These are phyloP conservation scores for Patella pellucida DNA, from an alignment of 2,888 invertebrate genomes.

Conservation along the genomic window DNA sequence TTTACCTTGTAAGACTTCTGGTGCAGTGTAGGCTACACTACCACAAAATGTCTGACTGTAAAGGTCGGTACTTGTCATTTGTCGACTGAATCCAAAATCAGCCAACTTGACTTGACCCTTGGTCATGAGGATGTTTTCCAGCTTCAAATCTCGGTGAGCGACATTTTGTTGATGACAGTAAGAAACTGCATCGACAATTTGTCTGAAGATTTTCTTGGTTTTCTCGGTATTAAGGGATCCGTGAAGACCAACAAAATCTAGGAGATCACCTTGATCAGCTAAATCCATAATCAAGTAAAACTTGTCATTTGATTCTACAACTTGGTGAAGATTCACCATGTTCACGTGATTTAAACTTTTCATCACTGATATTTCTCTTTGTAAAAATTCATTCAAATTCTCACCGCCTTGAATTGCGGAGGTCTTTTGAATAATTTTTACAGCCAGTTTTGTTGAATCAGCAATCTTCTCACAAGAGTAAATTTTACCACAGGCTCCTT, in stretches of 20 bases:
- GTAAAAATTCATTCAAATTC: not conserved
- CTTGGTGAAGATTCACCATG: not conserved
- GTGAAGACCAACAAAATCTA: constrained; percentile 10
- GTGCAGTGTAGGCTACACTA: constrained; percentile 8
- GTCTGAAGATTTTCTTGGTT: constrained; percentile 8
- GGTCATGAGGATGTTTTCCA: not conserved
- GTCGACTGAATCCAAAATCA: constrained; percentile 8
- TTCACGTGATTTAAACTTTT: not conserved
- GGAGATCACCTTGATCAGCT: not conserved
- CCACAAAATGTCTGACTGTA: constrained; percentile 6
- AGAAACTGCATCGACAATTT: constrained; percentile 1
- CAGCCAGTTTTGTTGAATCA: not conserved
- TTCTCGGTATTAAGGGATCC: constrained; percentile 6
- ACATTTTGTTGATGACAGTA: constrained; percentile 1
- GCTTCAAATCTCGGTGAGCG: constrained; percentile 10
- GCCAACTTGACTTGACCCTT: not conserved
- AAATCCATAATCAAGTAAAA: constrained; percentile 4
- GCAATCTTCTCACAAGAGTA: not conserved
- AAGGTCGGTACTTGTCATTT: constrained; percentile 2
- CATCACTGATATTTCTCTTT: not conserved
- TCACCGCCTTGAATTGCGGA: not conserved
- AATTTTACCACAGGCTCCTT: constrained; percentile 6
- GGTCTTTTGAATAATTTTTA: not conserved
- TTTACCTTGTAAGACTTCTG: constrained; percentile 6
- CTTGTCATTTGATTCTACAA: not conserved